Base-by-base conservation (phyloP, 2,888 invertebrate species). In the Cosmia trapezina region DNA sequence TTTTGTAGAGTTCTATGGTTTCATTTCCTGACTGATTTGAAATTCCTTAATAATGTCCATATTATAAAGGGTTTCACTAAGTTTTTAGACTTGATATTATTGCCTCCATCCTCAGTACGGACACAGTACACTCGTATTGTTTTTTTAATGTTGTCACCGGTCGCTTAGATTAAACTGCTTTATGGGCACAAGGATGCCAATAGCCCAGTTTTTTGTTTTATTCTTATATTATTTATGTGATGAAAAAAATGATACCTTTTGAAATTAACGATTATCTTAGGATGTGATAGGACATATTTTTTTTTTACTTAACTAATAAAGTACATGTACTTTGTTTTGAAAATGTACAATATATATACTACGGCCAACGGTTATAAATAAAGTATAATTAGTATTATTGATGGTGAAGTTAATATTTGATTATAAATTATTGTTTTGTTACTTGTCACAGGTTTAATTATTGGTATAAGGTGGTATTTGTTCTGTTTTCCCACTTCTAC, bases 311-410 rank as follows among this genome's bases (percentile, higher is more conserved):
- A 22, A 53, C 14, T 59, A 14, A 37, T 19, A n/a, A 22, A 37
- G 14, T 7, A n/a, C n/a, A 9, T 19, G 17, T 6, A 5, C 4
- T 2, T 4, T 49, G 14, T 7, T 67, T 54, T 17, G 7, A 11
- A 22, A 72, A 45, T 73, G n/a, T 74, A 60, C n/a, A 73, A 54
- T 28, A 7, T 22, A n/a, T 11, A 61, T 12, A 41, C 56, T 14
- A 41, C n/a, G 17, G 54, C 12, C 41, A 56, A 41, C 56, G 19
- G 19, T 49, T 56, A 49, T 11, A 71, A 41, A 41, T 47, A 56
- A 47, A 41, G 19, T 49, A 41, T 49, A 14, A 63, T 63, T n/a
- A 5, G 22, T 65, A 11, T 33, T 70, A 8, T 59, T 57, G 45
- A 45, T 59, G 17, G n/a, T 56, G 14, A 51, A 47, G 28, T 53